Percentiles rank a stretch among this genome's conserved stretches.
These are phyloP conservation scores for Oryzias curvinotus DNA, from an alignment of 2,113 vertebrate genomes.

Conservation along the genomic window DNA sequence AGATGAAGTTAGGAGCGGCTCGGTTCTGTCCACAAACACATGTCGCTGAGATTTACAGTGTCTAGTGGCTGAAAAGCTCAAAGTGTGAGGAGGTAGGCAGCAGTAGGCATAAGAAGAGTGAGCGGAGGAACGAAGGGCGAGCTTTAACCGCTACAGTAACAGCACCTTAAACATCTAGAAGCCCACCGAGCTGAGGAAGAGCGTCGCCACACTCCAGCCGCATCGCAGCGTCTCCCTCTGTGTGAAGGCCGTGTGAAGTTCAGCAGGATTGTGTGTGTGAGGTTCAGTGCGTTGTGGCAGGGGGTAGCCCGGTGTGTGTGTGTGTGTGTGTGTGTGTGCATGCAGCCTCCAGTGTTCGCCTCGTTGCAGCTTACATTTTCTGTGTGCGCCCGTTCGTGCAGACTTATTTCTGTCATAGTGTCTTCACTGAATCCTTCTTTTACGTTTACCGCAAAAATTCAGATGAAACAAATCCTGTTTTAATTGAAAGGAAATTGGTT, in stretches of 20 bases:
- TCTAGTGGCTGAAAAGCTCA: slow-evolving; percentile 14
- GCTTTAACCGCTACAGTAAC: slow-evolving; percentile 59
- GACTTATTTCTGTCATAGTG: neutral
- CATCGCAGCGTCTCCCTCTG: slow-evolving; percentile 33
- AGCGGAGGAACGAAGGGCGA: slow-evolving; percentile 4
- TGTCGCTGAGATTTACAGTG: slow-evolving; percentile 28
- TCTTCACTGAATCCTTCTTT: neutral
- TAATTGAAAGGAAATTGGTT: too few relatives aligned
- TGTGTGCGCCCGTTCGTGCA: slow-evolving; percentile 24
- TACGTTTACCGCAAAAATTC: too few relatives aligned
- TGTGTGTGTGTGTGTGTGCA: slow-evolving; percentile 33
- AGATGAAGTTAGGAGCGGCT: too few relatives aligned
- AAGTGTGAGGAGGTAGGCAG: slow-evolving; percentile 52
- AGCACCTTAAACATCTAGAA: slow-evolving; percentile 64
- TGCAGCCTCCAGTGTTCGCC: slow-evolving; percentile 59
- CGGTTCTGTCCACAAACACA: neutral
- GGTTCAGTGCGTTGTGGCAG: slow-evolving; percentile 51
- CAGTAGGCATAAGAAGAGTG: slow-evolving; percentile 19
- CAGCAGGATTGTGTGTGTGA: slow-evolving; percentile 33
- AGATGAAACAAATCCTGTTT: too few relatives aligned
- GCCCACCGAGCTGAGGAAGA: slow-evolving; percentile 46
- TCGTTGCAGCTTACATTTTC: slow-evolving; percentile 50
- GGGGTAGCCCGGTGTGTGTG: slow-evolving; percentile 37
- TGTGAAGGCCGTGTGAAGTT: slow-evolving; percentile 47
- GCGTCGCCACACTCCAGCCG: slow-evolving; percentile 4